Evolutionary conservation across 2,113 vertebrate genomes (phyloP).

Genomic region (Madoqua kirkii): DNA sequence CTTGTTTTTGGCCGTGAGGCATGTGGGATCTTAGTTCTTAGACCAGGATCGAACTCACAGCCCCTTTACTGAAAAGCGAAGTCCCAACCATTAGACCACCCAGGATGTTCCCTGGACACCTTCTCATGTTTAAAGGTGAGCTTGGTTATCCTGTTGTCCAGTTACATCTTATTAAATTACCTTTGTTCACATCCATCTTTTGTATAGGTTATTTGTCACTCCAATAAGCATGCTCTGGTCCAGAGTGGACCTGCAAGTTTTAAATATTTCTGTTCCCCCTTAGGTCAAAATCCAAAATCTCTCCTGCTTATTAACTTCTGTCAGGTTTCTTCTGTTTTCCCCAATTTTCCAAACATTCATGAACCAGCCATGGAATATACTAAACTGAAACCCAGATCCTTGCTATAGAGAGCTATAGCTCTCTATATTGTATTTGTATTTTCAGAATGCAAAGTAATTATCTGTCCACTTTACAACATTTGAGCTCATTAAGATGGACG

Average conservation of each 20-base stretch:
- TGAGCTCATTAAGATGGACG: neutral
- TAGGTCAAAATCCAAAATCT: neutral
- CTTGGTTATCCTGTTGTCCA: neutral
- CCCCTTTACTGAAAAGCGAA: neutral
- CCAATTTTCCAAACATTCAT: neutral
- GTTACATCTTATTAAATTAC: neutral
- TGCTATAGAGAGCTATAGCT: neutral
- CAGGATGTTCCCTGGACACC: neutral
- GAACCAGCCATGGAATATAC: neutral
- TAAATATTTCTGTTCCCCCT: neutral
- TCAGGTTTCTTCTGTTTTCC: neutral
- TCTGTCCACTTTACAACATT: neutral
- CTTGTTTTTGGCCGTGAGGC: neutral
- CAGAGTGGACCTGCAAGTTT: neutral
- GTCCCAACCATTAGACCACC: neutral
- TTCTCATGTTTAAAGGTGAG: neutral
- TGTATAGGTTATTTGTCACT: neutral
- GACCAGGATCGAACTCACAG: neutral
- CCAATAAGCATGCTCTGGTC: neutral
- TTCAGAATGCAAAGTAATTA: neutral
- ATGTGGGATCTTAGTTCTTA: neutral
- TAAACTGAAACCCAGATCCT: neutral
- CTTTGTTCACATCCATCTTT: neutral
- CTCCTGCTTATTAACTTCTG: neutral
- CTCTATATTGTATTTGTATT: no score